Evolutionary conservation across 2,888 invertebrate species (phyloP).

Genomic region (Chloromyia formosa): DNA sequence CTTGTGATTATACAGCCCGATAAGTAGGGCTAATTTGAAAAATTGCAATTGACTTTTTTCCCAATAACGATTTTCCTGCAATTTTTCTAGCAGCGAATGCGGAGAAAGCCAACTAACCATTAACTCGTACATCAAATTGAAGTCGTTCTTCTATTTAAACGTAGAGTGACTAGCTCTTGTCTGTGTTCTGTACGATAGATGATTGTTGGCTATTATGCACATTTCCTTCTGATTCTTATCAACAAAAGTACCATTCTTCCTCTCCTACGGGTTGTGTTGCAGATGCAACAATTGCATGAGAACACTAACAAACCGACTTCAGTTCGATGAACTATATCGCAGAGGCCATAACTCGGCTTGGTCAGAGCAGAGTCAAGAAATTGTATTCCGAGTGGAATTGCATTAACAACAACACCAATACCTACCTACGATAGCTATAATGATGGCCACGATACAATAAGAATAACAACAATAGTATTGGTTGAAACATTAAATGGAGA

Average conservation of each 20-base stretch:
- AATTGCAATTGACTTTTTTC: background rate
- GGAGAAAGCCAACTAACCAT: background rate
- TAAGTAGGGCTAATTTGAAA: background rate
- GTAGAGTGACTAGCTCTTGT: constrained; percentile 4
- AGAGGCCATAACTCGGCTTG: constrained; percentile 15
- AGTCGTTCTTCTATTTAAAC: background rate
- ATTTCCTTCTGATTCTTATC: constrained; percentile 43
- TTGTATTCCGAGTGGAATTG: background rate
- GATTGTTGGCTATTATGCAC: constrained; percentile 34
- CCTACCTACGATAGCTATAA: background rate
- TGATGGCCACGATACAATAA: background rate
- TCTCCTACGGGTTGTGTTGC: background rate
- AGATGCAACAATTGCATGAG: constrained; percentile 36
- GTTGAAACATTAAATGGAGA: constrained; percentile 1
- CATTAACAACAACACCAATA: background rate
- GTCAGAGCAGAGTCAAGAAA: background rate
- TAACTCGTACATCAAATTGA: background rate
- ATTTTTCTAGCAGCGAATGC: too few species aligned
- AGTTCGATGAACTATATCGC: constrained; percentile 40
- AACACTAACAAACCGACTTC: constrained; percentile 37
- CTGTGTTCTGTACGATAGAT: constrained; percentile 11
- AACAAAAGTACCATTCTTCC: constrained; percentile 37
- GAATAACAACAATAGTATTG: background rate
- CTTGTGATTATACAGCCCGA: background rate
- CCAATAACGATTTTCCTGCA: too few species aligned